Evolutionary conservation across 2,797 vertebrate species (phyloP).

Genomic region (Sebastes kiyomatsui): DNA sequence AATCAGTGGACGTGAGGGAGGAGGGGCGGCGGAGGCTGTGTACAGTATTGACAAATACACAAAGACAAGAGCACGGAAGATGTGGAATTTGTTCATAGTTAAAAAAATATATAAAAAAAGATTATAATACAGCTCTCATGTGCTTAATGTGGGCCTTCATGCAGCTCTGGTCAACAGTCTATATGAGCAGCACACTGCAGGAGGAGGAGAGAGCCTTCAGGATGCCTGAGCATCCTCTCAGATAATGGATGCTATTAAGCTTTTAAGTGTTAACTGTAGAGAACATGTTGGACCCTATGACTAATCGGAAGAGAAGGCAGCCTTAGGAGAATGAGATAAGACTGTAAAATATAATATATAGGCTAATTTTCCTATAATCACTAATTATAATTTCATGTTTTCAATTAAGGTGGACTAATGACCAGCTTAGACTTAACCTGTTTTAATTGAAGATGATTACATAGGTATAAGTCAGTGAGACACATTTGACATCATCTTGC

Average conservation of each 20-base stretch:
- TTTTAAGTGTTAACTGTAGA: background rate
- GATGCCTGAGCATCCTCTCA: slow-evolving; percentile 34
- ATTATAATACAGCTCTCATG: background rate
- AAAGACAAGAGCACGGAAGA: background rate
- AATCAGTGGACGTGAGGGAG: slow-evolving; percentile 44
- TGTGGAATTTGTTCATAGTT: background rate
- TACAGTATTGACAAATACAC: slow-evolving; percentile 25
- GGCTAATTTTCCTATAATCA: background rate
- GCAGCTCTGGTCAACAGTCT: slow-evolving; percentile 36
- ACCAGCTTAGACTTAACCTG: background rate
- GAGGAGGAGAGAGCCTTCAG: slow-evolving; percentile 35
- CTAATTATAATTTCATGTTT: background rate
- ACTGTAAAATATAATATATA: background rate
- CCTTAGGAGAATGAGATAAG: background rate
- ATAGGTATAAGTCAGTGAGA: background rate
- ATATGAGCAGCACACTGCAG: slow-evolving; percentile 50
- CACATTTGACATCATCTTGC: background rate
- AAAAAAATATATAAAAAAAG: background rate
- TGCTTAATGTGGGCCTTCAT: slow-evolving; percentile 3
- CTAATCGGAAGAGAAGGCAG: background rate
- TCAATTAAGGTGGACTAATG: background rate
- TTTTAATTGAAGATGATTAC: background rate
- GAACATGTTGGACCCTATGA: background rate
- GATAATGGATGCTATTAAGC: slow-evolving; percentile 44
- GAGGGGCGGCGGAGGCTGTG: background rate